phyloP scores from a whole-genome alignment of 53 echinoderm and acorn worm genomes.

The Temnopleurus reevesii region DNA sequence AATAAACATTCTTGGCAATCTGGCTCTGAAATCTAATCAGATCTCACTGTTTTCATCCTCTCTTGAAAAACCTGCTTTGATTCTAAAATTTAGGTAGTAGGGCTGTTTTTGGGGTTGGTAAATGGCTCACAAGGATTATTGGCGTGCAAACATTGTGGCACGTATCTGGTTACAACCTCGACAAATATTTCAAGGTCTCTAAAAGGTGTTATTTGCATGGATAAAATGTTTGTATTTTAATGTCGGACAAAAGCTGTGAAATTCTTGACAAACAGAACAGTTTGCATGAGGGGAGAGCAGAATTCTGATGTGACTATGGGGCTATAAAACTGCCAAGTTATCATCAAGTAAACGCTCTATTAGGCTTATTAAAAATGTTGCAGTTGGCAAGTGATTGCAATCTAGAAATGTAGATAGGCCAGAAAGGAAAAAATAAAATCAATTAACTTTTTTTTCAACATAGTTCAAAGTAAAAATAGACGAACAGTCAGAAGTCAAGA shows the following conservation, averaged over 20 bases:
- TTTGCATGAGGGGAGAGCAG: background rate
- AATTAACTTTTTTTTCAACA: too few species aligned
- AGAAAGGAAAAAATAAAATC: too few species aligned
- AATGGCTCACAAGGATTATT: slow-evolving; percentile 52
- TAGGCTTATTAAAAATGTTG: too few species aligned
- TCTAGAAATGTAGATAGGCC: too few species aligned
- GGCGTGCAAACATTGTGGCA: background rate
- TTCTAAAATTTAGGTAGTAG: background rate
- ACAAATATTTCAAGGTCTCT: slow-evolving; percentile 27
- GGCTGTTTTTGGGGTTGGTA: background rate
- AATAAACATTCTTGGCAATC: slow-evolving; percentile 14
- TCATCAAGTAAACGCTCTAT: too few species aligned
- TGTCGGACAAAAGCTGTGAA: slow-evolving; percentile 19
- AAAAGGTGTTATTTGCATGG: slow-evolving; percentile 55
- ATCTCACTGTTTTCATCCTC: background rate
- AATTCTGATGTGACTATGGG: background rate
- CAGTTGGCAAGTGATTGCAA: too few species aligned
- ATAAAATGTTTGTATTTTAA: slow-evolving; percentile 59
- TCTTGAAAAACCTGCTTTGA: background rate
- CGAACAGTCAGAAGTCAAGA: too few species aligned
- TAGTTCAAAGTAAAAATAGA: too few species aligned
- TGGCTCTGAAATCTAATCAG: background rate
- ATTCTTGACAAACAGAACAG: slow-evolving; percentile 16
- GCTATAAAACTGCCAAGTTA: too few species aligned
- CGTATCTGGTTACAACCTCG: background rate